Evolutionary conservation across 2,888 invertebrate species (phyloP).

Genomic region (Drosophila fungiperda): DNA sequence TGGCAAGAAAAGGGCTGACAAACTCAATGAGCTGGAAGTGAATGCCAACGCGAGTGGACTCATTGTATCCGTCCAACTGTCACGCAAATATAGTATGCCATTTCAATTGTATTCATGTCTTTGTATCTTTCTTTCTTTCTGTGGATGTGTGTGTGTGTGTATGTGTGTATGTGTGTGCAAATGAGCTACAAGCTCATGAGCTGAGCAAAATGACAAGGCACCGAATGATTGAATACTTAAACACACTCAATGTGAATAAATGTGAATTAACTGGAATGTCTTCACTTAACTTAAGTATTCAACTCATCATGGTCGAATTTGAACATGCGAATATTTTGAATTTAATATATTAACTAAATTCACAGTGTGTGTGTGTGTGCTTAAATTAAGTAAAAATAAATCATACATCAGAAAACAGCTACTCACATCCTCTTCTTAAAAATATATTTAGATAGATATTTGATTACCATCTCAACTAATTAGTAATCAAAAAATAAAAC

Average conservation of each 20-base stretch:
- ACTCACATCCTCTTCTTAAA: neutral
- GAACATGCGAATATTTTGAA: neutral
- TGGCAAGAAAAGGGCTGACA: constrained; percentile 51
- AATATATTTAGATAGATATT: neutral
- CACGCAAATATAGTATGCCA: constrained; percentile 8
- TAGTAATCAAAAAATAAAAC: neutral
- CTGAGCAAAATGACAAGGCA: neutral
- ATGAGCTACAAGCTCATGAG: constrained; percentile 2
- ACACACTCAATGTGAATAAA: neutral
- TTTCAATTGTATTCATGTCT: constrained; percentile 10
- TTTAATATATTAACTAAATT: neutral
- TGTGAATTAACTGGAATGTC: neutral
- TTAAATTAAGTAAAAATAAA: neutral
- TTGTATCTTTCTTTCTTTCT: neutral
- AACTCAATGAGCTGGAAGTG: constrained; percentile 56
- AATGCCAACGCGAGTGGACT: constrained; percentile 40
- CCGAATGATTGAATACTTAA: constrained; percentile 3
- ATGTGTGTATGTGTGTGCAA: neutral
- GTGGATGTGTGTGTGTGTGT: neutral
- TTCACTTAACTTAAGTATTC: neutral
- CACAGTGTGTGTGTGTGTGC: neutral
- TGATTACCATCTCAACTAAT: neutral
- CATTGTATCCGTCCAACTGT: constrained; percentile 30
- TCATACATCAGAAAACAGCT: neutral
- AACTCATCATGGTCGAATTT: neutral